phyloP scores from a whole-genome alignment of 92 coral and sea anemone species.

The Meandrina meandrites region DNA sequence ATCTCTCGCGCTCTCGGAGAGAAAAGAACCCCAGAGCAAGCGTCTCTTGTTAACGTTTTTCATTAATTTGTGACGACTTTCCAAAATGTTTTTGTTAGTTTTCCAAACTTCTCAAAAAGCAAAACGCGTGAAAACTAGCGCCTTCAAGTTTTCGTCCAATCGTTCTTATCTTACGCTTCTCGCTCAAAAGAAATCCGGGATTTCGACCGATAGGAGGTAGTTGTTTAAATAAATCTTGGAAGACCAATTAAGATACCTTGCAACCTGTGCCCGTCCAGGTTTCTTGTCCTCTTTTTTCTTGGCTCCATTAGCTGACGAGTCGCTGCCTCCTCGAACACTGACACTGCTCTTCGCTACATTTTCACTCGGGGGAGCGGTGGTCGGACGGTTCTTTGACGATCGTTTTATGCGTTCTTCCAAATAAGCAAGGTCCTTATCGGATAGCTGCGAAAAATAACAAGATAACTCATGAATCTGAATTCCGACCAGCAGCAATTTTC shows the following conservation, averaged over 20 bases:
- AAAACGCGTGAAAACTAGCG: too few relatives aligned
- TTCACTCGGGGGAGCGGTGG: constrained; percentile 54
- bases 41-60: too few relatives aligned
- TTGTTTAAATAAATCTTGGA: too few relatives aligned
- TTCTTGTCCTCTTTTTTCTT: constrained; percentile 69
- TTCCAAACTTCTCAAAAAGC: too few relatives aligned
- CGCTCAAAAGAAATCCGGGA: too few relatives aligned
- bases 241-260: not conserved
- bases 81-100: not conserved
- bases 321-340: constrained; percentile 26
- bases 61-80: too few relatives aligned
- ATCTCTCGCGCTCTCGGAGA: too few relatives aligned
- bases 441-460: constrained; percentile 49
- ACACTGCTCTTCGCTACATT: constrained; percentile 10
- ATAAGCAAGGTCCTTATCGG: constrained; percentile 89
- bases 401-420: constrained; percentile 97
- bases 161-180: too few relatives aligned
- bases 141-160: too few relatives aligned
- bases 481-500: not conserved
- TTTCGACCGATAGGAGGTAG: too few relatives aligned
- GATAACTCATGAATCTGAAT: not conserved
- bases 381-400: constrained; percentile 80
- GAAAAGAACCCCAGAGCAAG: too few relatives aligned
- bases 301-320: constrained; percentile 48
- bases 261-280: constrained; percentile 55